These are phyloP conservation scores for Synaphobranchus kaupii DNA, from an alignment of 2,797 vertebrate species.

Conservation along the genomic window DNA sequence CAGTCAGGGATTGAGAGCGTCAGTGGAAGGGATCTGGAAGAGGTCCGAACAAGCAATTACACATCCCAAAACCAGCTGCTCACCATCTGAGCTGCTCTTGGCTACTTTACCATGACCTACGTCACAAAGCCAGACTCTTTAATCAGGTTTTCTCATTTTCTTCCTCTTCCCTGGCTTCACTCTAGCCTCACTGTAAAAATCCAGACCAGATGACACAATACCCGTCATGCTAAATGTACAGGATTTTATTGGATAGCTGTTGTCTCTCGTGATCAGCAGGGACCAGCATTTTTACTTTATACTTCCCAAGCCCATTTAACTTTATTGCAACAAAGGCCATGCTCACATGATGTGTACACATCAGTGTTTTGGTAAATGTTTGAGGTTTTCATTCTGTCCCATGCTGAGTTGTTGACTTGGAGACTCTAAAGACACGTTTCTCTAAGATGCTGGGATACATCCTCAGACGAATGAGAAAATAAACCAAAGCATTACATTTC, in stretches of 20 bases:
- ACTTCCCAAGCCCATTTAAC: constrained; percentile 11
- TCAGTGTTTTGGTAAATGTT: background rate
- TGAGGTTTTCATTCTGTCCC: background rate
- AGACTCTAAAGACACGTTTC: background rate
- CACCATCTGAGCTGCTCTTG: constrained; percentile 57
- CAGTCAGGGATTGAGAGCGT: constrained; percentile 59
- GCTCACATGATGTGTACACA: background rate
- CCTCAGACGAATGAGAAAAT: background rate
- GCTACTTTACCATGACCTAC: constrained; percentile 65
- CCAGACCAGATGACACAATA: constrained; percentile 16
- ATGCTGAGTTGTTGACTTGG: background rate
- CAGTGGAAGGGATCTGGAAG: constrained; percentile 62
- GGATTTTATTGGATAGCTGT: background rate
- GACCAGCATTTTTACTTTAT: background rate
- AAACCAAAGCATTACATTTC: constrained; percentile 11
- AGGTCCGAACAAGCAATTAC: constrained; percentile 71
- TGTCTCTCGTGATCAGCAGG: background rate
- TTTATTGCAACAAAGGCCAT: background rate
- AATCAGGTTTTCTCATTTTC: constrained; percentile 58
- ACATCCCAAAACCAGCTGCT: constrained; percentile 70
- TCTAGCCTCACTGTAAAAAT: constrained; percentile 22
- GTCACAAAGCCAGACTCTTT: constrained; percentile 69
- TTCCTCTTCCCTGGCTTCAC: constrained; percentile 10
- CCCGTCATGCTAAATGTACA: background rate
- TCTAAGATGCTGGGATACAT: background rate